Percentiles rank a stretch among this genome's conserved stretches.
Conservation (phyloP, 2,797 vertebrate genomes). For the Clarias laeviceps region DNA sequence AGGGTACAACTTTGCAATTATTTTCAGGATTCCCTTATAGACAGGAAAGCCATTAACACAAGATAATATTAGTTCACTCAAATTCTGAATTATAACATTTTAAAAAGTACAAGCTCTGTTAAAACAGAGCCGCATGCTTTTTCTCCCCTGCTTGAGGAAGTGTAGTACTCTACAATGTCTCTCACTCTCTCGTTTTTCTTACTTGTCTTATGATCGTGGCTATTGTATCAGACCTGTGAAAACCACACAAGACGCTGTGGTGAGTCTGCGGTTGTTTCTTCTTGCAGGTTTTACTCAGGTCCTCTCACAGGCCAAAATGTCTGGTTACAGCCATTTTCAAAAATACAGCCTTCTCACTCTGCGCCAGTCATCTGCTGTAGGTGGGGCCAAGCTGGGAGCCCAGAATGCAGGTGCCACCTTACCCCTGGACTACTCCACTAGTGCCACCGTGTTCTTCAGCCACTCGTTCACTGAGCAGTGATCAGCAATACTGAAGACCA, state of each 20-base stretch:
- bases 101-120: neutral
- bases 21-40: neutral
- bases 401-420: conserved; percentile 66
- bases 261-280: conserved; percentile 34
- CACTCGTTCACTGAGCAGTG: conserved; percentile 72
- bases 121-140: neutral
- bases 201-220: neutral
- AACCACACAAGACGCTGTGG: conserved; percentile 1
- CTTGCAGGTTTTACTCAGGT: conserved; percentile 80
- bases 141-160: neutral
- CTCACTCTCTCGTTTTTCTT: neutral
- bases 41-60: neutral
- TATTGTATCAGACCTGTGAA: neutral
- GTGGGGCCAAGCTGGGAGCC: conserved; percentile 84
- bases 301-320: conserved; percentile 65
- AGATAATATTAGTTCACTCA: neutral
- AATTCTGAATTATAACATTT: neutral
- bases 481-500: neutral
- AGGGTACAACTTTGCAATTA: neutral
- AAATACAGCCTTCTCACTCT: conserved; percentile 84
- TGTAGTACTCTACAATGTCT: neutral
- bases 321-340: conserved; percentile 66
- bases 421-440: conserved; percentile 76
- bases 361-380: conserved; percentile 82
- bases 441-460: conserved; percentile 79